Percentiles rank a stretch among this genome's conserved stretches.
Evolutionary conservation across 2,797 vertebrate species (phyloP).

Genomic region (Masticophis lateralis): DNA sequence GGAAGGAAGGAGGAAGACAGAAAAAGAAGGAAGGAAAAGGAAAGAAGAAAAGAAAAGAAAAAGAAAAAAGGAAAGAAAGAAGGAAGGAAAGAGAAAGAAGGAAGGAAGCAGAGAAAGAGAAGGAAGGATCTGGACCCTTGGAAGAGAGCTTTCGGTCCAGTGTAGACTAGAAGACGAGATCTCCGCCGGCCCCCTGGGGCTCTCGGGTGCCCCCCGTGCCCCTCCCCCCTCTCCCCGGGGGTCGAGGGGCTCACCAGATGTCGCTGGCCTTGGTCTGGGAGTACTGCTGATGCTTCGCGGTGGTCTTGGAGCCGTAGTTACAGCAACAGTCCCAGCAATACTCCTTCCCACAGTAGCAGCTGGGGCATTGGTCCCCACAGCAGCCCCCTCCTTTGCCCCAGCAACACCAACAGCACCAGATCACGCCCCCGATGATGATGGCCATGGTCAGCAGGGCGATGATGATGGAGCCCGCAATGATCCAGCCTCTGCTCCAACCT

Average conservation of each 20-base stretch:
- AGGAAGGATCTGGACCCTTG: not conserved
- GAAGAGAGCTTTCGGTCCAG: not conserved
- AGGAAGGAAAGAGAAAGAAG: not conserved
- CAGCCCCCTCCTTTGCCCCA: not conserved
- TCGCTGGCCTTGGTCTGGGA: slow-evolving; percentile 80
- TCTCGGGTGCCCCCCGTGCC: not conserved
- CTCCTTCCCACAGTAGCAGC: slow-evolving; percentile 77
- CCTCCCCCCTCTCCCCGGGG: slow-evolving; percentile 40
- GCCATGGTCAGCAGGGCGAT: slow-evolving; percentile 81
- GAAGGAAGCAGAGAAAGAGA: not conserved
- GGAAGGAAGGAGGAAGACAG: not conserved
- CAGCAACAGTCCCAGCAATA: slow-evolving; percentile 41
- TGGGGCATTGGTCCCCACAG: not conserved
- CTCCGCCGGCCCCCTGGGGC: not conserved
- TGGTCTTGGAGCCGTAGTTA: not conserved
- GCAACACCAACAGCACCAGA: slow-evolving; percentile 77
- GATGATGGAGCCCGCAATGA: slow-evolving; percentile 85
- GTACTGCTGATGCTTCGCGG: slow-evolving; percentile 66
- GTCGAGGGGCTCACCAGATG: slow-evolving; percentile 74
- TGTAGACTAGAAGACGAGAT: not conserved
- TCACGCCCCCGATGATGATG: slow-evolving; percentile 83
- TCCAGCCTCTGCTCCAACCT: slow-evolving; percentile 75
- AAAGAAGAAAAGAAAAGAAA: not conserved
- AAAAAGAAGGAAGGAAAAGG: too few species aligned
- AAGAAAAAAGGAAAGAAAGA: not conserved